Conservation (phyloP, 1,140 invertebrate species). For the Diabrotica virgifera region DNA sequence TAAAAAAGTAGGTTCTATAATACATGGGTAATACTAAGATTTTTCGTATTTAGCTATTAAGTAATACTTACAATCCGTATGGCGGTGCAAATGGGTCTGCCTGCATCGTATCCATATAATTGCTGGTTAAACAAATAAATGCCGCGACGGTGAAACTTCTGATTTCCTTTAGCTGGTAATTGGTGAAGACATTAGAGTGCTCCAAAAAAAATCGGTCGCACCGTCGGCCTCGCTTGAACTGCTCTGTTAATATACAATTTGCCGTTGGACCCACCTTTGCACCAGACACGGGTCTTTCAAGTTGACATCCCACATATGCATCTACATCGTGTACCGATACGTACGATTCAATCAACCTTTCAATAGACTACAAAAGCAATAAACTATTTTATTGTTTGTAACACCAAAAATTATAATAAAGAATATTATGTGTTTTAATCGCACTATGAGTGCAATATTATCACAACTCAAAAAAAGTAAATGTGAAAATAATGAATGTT, state of each 20-base stretch:
- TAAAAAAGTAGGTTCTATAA: too few relatives aligned
- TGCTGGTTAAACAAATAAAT: conserved; percentile 84
- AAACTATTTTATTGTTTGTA: too few relatives aligned
- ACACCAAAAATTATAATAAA: too few relatives aligned
- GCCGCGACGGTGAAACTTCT: conserved; percentile 79
- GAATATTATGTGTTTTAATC: too few relatives aligned
- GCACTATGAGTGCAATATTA: too few relatives aligned
- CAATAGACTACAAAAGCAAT: background rate
- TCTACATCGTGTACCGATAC: conserved; percentile 81
- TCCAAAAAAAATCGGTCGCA: conserved; percentile 86
- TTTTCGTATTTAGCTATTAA: too few relatives aligned
- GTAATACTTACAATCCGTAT: conserved; percentile 55
- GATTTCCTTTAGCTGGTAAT: conserved; percentile 61
- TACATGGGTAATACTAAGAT: too few relatives aligned
- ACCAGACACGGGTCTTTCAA: conserved; percentile 73
- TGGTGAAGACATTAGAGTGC: conserved; percentile 53
- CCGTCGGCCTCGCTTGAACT: conserved; percentile 80
- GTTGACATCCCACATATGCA: conserved; percentile 77
- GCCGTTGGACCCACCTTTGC: conserved; percentile 87
- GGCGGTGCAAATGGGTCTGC: conserved; percentile 59
- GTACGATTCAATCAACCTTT: conserved; percentile 49
- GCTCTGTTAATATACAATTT: conserved; percentile 83
- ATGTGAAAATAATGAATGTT: too few relatives aligned
- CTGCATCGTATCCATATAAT: conserved; percentile 73
- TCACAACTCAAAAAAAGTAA: too few relatives aligned